Conservation (phyloP, 1,140 invertebrate genomes). For the Sitodiplosis mosellana region DNA sequence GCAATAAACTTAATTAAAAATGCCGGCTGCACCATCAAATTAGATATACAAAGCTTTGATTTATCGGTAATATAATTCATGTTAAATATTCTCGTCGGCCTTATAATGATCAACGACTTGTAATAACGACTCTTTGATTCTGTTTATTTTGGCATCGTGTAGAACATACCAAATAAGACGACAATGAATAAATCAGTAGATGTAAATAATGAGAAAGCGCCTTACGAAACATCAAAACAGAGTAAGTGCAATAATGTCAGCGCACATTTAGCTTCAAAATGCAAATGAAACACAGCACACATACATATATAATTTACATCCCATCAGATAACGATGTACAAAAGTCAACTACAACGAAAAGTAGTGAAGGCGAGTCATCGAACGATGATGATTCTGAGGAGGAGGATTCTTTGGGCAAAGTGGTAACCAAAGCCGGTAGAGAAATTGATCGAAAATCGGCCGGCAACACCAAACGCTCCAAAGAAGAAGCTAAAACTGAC, state of each 20-base stretch:
- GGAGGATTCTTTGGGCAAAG: neutral
- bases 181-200: neutral
- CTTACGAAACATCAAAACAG: neutral
- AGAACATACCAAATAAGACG: neutral
- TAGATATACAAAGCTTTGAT: conserved; percentile 77
- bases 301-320: neutral
- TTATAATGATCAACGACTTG: no score
- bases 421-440: neutral
- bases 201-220: conserved; percentile 18
- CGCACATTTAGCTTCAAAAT: neutral
- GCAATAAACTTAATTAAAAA: conserved; percentile 93
- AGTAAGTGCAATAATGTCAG: conserved; percentile 27
- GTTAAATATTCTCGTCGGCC: no score
- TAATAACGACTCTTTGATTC: neutral
- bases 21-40: conserved; percentile 71
- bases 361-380: neutral
- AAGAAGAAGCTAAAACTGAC: conserved; percentile 59
- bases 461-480: conserved; percentile 56
- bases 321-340: neutral
- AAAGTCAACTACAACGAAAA: neutral
- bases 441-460: conserved; percentile 75
- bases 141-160: neutral
- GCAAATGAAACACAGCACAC: no score
- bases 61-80: neutral
- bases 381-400: neutral